A percentile compares a stretch with the other conserved stretches of the same genome.
phyloP scores from a whole-genome alignment of 2,797 vertebrate species.

The Hemitrygon akajei region DNA sequence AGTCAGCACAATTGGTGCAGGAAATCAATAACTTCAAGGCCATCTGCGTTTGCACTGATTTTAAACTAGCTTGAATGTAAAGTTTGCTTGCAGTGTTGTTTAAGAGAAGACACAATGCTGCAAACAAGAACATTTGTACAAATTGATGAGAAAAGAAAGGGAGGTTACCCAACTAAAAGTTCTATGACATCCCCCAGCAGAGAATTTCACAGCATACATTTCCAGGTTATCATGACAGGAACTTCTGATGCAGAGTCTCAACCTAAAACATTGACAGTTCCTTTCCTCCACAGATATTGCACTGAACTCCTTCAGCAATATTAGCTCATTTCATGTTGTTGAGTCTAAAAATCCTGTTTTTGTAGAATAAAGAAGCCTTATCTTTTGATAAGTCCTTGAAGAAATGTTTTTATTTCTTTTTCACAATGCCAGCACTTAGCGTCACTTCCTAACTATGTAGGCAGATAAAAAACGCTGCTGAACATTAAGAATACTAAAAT shows the following conservation, averaged over 20 bases:
- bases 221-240: not conserved
- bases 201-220: not conserved
- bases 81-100: not conserved
- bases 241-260: not conserved
- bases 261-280: too few relatives aligned
- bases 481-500: too few relatives aligned
- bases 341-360: not conserved
- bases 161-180: not conserved
- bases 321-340: not conserved
- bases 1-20: not conserved
- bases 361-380: not conserved
- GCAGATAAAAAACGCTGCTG: too few relatives aligned
- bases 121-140: not conserved
- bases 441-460: too few relatives aligned
- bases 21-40: not conserved
- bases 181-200: not conserved
- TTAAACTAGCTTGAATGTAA: not conserved
- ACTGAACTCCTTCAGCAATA: too few relatives aligned
- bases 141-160: not conserved
- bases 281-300: too few relatives aligned
- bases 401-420: not conserved
- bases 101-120: not conserved
- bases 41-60: not conserved
- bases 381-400: not conserved
- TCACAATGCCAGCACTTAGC: too few relatives aligned